These are phyloP conservation scores for Erinaceus europaeus DNA, from an alignment of 2,113 vertebrate genomes.

Conservation along the genomic window DNA sequence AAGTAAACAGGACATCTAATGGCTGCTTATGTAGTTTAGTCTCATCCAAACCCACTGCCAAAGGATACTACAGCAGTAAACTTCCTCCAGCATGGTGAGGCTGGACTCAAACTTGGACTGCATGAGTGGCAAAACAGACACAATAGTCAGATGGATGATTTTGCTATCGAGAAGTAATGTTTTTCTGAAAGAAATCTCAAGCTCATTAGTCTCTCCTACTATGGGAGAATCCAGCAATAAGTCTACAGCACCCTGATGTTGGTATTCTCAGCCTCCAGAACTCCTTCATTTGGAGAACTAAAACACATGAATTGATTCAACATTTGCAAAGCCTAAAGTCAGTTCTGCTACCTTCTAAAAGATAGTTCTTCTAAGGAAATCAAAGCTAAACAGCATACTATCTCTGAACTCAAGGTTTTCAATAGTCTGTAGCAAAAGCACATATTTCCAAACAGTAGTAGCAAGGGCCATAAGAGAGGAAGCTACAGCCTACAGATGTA, in stretches of 20 bases:
- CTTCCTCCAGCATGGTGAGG: too few species aligned
- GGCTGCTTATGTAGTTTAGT: too few species aligned
- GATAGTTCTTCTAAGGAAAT: too few species aligned
- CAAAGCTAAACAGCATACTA: background rate
- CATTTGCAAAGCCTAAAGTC: background rate
- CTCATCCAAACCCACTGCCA: too few species aligned
- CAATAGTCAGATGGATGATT: too few species aligned
- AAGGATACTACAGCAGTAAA: too few species aligned
- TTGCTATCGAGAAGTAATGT: too few species aligned
- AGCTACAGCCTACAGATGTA: background rate
- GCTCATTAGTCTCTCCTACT: background rate
- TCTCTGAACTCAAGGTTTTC: background rate
- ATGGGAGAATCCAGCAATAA: background rate
- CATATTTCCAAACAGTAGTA: background rate
- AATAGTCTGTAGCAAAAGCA: background rate
- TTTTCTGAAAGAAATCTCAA: background rate
- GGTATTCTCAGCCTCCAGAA: background rate
- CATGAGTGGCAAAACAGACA: too few species aligned
- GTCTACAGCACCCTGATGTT: background rate
- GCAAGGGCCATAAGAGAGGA: background rate
- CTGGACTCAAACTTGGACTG: too few species aligned
- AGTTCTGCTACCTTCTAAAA: background rate
- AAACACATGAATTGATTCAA: background rate
- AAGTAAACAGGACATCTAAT: too few species aligned
- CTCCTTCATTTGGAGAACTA: background rate